These are phyloP conservation scores for Drosophila subpulchrella DNA, from an alignment of 1,140 invertebrate genomes.

Conservation along the genomic window DNA sequence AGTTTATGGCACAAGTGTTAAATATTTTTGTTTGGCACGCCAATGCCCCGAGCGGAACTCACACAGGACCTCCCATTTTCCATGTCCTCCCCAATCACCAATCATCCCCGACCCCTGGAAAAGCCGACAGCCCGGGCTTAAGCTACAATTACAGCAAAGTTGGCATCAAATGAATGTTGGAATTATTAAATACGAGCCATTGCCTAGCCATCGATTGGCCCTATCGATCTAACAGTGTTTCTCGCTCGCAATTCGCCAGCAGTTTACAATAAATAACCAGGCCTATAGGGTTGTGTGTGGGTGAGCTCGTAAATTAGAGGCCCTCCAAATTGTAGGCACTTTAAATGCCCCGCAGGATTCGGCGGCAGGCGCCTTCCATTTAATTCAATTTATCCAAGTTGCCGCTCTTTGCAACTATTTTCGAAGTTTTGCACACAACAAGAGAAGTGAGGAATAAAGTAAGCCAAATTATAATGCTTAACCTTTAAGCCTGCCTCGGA, in stretches of 20 bases:
- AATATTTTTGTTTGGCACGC: slow-evolving; percentile 82
- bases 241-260: slow-evolving; percentile 22
- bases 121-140: slow-evolving; percentile 45
- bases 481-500: slow-evolving; percentile 75
- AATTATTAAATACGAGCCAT: slow-evolving; percentile 80
- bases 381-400: slow-evolving; percentile 76
- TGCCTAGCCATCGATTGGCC: slow-evolving; percentile 49
- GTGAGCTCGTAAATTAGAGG: slow-evolving; percentile 60
- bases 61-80: slow-evolving; percentile 4
- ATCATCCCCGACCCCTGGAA: slow-evolving; percentile 19
- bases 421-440: slow-evolving; percentile 55
- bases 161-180: slow-evolving; percentile 77
- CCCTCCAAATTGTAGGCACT: slow-evolving; percentile 23
- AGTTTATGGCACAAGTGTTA: slow-evolving; percentile 81
- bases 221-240: slow-evolving; percentile 78
- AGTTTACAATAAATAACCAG: slow-evolving; percentile 79
- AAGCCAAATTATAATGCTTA: slow-evolving; percentile 80
- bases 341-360: slow-evolving; percentile 38
- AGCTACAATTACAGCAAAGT: slow-evolving; percentile 70
- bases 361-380: slow-evolving; percentile 48
- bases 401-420: slow-evolving; percentile 53
- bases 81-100: neutral
- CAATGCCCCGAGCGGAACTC: slow-evolving; percentile 53
- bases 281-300: neutral
- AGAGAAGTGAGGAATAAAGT: slow-evolving; percentile 43